Base-by-base conservation (phyloP, 2,113 vertebrate genomes). In the Daphoenositta chrysoptera region DNA sequence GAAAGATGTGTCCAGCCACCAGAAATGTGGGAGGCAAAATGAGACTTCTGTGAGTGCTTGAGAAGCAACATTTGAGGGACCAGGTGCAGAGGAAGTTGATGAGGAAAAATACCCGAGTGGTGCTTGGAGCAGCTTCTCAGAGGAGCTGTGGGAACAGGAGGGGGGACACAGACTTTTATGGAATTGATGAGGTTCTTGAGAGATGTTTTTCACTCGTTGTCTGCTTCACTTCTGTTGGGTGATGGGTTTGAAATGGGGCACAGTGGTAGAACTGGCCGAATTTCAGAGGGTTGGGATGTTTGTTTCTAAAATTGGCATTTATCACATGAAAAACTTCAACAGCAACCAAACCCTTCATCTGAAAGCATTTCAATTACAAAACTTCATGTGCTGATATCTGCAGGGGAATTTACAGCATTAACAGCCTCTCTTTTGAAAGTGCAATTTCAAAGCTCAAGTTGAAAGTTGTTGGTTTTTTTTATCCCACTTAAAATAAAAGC, bases 71-170 rank as follows among this genome's bases (percentile, higher is more conserved):
- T 42, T 37, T 57, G 42, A 57, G 40, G 45, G 71, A 61, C 11
- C 58, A 61, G 47, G 22, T 26, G 24, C 42, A 47, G 50, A 26
- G 0, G 6, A 76, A 61, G 15, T 2, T 0, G 4, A 9, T 21
- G n/a, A 73, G 18, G 20, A 63, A 37, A 90, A 65, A 28, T 2
- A 40, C 22, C 33, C 22, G 31, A 16, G 22, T 30, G 22, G 14
- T 77, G 48, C 60, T 81, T 0, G 0, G 26, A 45, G 80, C 10
- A 48, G 19, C n/a, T 79, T 33, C 65, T 33, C 10, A 18, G 61
- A 61, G 42, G 11, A 66, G 28, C 19, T 86, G 33, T 66, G 78
- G 69, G 82, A 16, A 10, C 23, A 70, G 31, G 2, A 4, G 30
- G 9, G 75, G 10, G 64, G 20, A 77, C 31, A 31, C 28, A n/a